Percentiles rank a stretch among this genome's conserved stretches.
Evolutionary conservation across 2,113 vertebrate species (phyloP).

Genomic region (Lepus europaeus): DNA sequence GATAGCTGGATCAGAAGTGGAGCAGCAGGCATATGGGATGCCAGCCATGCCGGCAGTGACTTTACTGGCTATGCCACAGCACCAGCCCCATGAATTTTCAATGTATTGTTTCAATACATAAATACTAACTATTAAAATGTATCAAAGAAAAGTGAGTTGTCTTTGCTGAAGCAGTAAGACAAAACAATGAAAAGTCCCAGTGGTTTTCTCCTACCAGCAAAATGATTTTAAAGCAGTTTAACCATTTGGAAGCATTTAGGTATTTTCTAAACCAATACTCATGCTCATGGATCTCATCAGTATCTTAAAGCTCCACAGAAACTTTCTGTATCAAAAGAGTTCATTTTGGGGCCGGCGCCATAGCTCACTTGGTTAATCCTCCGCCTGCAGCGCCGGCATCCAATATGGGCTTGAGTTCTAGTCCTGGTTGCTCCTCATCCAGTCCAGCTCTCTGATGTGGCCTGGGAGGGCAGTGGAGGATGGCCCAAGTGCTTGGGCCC

Average conservation of each 20-base stretch:
- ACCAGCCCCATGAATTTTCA: conserved; percentile 17
- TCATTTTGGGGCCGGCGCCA: too few species aligned
- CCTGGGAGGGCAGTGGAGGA: too few species aligned
- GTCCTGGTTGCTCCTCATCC: too few species aligned
- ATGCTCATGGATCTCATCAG: neutral
- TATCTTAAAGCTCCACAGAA: neutral
- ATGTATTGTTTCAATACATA: conserved; percentile 52
- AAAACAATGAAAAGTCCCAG: neutral
- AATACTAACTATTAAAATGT: conserved; percentile 41
- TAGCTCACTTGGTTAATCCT: too few species aligned
- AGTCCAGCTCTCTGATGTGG: too few species aligned
- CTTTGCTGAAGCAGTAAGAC: conserved; percentile 48
- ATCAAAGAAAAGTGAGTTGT: conserved; percentile 31
- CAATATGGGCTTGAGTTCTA: too few species aligned
- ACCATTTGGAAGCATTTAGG: neutral
- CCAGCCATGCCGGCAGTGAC: too few species aligned
- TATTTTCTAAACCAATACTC: conserved; percentile 16
- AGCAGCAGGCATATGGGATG: too few species aligned
- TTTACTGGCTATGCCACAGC: too few species aligned
- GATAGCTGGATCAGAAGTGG: too few species aligned
- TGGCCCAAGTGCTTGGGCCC: too few species aligned
- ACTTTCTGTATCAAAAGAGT: conserved; percentile 8
- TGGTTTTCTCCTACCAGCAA: conserved; percentile 33
- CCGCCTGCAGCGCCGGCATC: too few species aligned
- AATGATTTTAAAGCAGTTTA: conserved; percentile 30